phyloP scores from a whole-genome alignment of 2,888 invertebrate species.

The Mylabris sibirica region DNA sequence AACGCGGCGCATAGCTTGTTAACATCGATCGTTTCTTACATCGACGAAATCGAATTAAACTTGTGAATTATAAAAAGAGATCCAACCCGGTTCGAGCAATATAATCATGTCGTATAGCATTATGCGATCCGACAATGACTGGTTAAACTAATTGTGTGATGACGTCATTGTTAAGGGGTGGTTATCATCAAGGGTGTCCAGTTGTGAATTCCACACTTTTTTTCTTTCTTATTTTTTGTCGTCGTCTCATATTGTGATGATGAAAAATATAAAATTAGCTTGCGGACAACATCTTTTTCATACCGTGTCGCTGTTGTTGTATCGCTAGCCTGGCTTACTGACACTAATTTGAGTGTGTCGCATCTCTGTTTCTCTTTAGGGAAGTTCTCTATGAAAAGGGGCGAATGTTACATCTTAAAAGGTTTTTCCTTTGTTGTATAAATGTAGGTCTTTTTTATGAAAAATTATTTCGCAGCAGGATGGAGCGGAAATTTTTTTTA shows the following conservation, averaged over 20 bases:
- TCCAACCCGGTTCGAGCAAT: too few relatives aligned
- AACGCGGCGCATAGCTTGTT: too few relatives aligned
- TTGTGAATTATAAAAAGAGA: slow-evolving; percentile 48
- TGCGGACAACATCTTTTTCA: slow-evolving; percentile 45
- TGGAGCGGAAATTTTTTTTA: slow-evolving; percentile 1
- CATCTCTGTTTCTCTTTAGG: slow-evolving; percentile 28
- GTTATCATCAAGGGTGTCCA: neutral
- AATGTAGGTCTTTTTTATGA: slow-evolving; percentile 27
- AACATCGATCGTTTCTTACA: slow-evolving; percentile 38
- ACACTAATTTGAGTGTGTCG: slow-evolving; percentile 48
- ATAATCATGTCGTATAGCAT: slow-evolving; percentile 56
- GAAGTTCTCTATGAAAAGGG: slow-evolving; percentile 35
- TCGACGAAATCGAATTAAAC: slow-evolving; percentile 52
- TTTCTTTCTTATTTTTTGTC: neutral
- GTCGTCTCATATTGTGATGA: slow-evolving; percentile 26
- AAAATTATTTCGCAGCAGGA: slow-evolving; percentile 24
- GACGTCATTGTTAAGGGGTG: neutral
- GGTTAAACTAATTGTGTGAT: slow-evolving; percentile 12
- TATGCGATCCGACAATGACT: slow-evolving; percentile 46
- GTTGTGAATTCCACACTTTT: neutral
- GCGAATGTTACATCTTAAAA: slow-evolving; percentile 35
- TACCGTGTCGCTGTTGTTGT: slow-evolving; percentile 29
- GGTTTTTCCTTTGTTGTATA: slow-evolving; percentile 35
- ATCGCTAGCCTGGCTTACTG: slow-evolving; percentile 39
- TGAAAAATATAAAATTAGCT: slow-evolving; percentile 51